Conservation (phyloP, 2,888 invertebrate genomes). For the Coelopa pilipes region DNA sequence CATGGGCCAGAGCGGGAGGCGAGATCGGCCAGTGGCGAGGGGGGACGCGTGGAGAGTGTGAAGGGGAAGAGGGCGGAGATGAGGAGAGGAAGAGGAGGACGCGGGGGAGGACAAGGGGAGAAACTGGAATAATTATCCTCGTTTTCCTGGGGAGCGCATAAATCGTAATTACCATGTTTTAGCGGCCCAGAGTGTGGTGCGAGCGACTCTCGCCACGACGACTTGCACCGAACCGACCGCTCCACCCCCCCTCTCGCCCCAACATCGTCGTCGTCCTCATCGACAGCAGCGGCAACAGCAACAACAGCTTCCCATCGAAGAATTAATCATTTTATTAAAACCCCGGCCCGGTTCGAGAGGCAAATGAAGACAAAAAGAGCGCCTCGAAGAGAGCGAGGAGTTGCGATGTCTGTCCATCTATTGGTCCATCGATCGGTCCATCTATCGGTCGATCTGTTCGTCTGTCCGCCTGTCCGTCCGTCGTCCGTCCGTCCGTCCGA, state of each 20-base stretch:
- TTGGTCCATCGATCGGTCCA: too few relatives aligned
- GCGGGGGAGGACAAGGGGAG: neutral
- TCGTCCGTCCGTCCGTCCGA: too few relatives aligned
- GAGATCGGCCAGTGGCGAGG: too few relatives aligned
- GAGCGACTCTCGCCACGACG: neutral
- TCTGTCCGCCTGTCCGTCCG: too few relatives aligned
- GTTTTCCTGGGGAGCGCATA: conserved; percentile 54
- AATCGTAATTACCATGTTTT: conserved; percentile 56
- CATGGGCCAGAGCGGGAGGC: neutral
- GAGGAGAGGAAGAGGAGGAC: neutral
- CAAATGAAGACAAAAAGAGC: neutral
- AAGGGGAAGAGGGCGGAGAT: too few relatives aligned
- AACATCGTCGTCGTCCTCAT: neutral
- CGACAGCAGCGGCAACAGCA: conserved; percentile 20
- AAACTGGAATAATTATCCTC: conserved; percentile 62
- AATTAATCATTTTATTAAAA: conserved; percentile 34
- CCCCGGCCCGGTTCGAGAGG: neutral
- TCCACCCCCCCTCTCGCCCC: neutral
- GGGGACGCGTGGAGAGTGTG: too few relatives aligned
- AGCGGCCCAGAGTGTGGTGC: neutral
- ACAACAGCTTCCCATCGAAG: conserved; percentile 4
- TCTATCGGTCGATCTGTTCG: too few relatives aligned
- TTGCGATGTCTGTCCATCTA: neutral
- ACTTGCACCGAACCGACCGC: neutral
- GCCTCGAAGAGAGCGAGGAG: too few relatives aligned